Conservation (phyloP, 2,888 invertebrate genomes). For the Corythucha ciliata region DNA sequence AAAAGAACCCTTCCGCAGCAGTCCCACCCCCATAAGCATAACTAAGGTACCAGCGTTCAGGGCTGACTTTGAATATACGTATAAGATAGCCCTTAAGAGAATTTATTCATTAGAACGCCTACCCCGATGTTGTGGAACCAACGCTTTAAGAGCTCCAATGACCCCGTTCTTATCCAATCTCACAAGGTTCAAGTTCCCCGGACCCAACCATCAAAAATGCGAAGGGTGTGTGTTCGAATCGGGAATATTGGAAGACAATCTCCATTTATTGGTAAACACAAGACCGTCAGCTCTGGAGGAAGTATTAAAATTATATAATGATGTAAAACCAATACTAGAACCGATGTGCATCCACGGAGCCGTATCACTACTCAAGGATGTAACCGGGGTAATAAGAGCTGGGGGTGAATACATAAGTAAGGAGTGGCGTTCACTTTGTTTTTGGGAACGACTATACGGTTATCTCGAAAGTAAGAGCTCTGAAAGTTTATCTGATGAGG, state of each 20-base stretch:
- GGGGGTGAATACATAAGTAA: constrained; percentile 1
- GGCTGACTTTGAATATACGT: no score
- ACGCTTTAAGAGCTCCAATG: no score
- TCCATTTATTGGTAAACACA: not conserved
- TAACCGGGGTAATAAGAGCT: not conserved
- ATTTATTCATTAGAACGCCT: no score
- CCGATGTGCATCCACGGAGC: not conserved
- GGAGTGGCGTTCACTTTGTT: not conserved
- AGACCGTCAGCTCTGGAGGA: not conserved
- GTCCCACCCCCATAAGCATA: no score
- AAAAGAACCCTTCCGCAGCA: no score
- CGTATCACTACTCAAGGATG: not conserved
- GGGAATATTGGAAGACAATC: not conserved
- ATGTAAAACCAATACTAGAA: not conserved
- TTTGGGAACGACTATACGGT: not conserved
- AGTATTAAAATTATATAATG: not conserved
- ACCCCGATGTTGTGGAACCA: no score
- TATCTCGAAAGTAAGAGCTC: not conserved
- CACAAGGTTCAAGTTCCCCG: not conserved
- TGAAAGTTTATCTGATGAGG: not conserved
- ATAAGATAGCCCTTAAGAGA: no score
- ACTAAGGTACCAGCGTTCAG: no score
- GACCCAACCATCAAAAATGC: not conserved
- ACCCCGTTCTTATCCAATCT: no score
- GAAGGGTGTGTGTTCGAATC: not conserved